Evolutionary conservation across 2,113 vertebrate genomes (phyloP).

Genomic region (Murina feae): DNA sequence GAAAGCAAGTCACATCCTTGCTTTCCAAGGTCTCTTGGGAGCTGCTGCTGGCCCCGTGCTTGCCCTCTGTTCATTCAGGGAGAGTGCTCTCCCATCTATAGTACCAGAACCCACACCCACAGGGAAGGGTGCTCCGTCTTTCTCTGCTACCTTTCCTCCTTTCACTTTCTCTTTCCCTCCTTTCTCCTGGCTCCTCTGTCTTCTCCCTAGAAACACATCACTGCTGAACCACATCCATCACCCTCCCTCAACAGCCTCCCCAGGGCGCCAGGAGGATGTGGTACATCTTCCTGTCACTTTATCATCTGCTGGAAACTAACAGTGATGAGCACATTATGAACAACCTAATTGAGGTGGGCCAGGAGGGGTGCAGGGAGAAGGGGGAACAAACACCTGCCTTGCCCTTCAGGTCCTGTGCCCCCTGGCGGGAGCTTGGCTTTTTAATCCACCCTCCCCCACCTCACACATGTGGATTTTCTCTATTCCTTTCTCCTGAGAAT

Average conservation of each 20-base stretch:
- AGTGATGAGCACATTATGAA: not conserved
- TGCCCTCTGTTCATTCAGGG: not conserved
- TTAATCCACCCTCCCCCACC: not conserved
- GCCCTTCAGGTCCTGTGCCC: not conserved
- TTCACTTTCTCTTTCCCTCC: not conserved
- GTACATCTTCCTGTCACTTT: constrained; percentile 50
- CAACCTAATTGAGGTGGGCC: not conserved
- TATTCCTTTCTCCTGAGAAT: not conserved
- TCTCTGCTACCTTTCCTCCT: not conserved
- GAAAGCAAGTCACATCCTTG: not conserved
- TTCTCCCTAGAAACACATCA: constrained; percentile 36
- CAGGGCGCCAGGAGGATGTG: not conserved
- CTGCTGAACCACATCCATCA: constrained; percentile 44
- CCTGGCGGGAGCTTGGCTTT: not conserved
- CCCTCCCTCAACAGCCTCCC: not conserved
- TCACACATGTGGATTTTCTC: rapidly evolving
- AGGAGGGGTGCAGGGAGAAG: not conserved
- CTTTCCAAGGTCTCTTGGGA: not conserved
- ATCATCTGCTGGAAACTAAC: constrained; percentile 25
- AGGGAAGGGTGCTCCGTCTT: not conserved
- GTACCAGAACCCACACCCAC: too few species aligned
- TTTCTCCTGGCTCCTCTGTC: not conserved
- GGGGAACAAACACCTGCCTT: not conserved
- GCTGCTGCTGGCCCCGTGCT: not conserved
- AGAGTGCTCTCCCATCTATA: not conserved